phyloP scores from a whole-genome alignment of 2,797 vertebrate species.

The Heliangelus exortis region DNA sequence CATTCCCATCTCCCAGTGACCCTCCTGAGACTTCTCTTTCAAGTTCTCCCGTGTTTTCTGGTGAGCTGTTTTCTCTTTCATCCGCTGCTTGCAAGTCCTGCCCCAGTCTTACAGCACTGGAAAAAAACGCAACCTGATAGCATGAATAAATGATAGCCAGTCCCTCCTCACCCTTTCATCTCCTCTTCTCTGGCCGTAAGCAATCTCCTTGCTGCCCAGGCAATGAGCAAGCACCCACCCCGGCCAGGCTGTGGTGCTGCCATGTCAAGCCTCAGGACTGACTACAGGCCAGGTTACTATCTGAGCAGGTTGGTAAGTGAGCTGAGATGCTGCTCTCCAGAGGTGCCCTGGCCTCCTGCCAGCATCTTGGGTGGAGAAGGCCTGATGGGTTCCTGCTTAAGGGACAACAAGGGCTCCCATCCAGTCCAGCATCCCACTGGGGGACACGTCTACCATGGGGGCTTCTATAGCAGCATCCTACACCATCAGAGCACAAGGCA shows the following conservation, averaged over 20 bases:
- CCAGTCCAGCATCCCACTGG: neutral
- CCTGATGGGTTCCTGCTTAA: neutral
- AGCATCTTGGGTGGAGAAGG: neutral
- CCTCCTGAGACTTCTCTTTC: neutral
- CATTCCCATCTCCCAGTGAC: neutral
- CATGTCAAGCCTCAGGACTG: neutral
- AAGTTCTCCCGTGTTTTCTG: neutral
- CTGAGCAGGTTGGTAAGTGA: neutral
- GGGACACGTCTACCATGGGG: neutral
- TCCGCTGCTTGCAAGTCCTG: conserved; percentile 13
- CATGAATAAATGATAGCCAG: conserved; percentile 63
- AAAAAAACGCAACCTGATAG: conserved; percentile 2
- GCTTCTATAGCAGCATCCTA: neutral
- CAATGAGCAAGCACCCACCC: rapidly evolving
- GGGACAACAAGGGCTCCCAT: neutral
- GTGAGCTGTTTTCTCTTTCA: conserved; percentile 16
- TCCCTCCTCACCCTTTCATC: conserved; percentile 14
- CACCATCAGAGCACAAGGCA: neutral
- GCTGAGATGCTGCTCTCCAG: neutral
- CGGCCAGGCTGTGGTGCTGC: neutral
- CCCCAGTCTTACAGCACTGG: neutral
- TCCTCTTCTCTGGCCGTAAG: neutral
- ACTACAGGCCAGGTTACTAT: neutral
- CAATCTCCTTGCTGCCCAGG: neutral
- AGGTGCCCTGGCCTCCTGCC: neutral